These are phyloP conservation scores for Chondrilla cf. caribensis DNA, from an alignment of 37 sponge, comb jelly and placozoan genomes.

Conservation along the genomic window DNA sequence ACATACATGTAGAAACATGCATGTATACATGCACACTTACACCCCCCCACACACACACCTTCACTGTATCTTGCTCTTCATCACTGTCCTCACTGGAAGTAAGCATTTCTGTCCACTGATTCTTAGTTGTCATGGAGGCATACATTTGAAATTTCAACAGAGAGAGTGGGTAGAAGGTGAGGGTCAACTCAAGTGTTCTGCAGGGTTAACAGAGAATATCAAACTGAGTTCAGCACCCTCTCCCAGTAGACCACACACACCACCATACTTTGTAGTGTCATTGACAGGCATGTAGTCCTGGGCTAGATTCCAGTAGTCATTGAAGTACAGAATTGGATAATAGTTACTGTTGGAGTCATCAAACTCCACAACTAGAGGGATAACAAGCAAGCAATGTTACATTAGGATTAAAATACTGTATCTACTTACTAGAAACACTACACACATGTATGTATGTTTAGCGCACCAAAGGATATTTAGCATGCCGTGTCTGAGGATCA, in stretches of 20 bases:
- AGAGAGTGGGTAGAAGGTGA: constrained; percentile 76
- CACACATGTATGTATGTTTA: too few relatives aligned
- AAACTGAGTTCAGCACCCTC: too few relatives aligned
- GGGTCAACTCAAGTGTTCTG: constrained; percentile 56
- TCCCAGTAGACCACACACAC: background rate
- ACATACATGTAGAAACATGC: background rate
- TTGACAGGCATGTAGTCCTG: constrained; percentile 93
- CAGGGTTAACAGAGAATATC: background rate
- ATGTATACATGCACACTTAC: background rate
- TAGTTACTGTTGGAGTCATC: constrained; percentile 62
- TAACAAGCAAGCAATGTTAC: background rate
- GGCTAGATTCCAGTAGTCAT: constrained; percentile 96
- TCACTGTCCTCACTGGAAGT: constrained; percentile 59
- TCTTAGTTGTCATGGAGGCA: constrained; percentile 72
- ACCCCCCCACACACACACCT: constrained; percentile 47
- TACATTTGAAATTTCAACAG: constrained; percentile 94
- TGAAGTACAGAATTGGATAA: constrained; percentile 85
- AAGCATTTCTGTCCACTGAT: constrained; percentile 66
- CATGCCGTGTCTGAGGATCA: too few relatives aligned
- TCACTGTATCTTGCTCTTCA: constrained; percentile 95
- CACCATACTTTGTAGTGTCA: constrained; percentile 76
- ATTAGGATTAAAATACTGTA: too few relatives aligned
- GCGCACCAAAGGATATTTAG: too few relatives aligned
- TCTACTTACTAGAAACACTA: too few relatives aligned
- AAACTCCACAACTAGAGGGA: constrained; percentile 69